Evolutionary conservation across 2,888 invertebrate genomes (phyloP).

Genomic region (Elmis aenea): DNA sequence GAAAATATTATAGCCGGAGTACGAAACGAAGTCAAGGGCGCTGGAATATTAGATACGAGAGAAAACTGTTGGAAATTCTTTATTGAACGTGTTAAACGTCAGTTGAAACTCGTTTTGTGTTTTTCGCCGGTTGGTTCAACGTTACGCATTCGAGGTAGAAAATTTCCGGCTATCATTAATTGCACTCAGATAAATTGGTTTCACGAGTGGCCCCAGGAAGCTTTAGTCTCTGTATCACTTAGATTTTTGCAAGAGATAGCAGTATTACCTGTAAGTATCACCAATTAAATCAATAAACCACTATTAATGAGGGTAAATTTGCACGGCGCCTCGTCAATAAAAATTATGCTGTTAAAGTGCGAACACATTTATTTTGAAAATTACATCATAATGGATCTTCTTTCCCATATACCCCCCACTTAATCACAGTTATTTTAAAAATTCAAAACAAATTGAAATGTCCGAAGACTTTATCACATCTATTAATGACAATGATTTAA

Average conservation of each 20-base stretch:
- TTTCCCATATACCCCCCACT: no score
- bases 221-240: constrained; percentile 87
- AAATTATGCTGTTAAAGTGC: no score
- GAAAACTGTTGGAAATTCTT: constrained; percentile 99
- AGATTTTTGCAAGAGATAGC: constrained; percentile 78
- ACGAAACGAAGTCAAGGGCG: constrained; percentile 69
- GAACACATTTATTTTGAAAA: no score
- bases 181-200: constrained; percentile 97
- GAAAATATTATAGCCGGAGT: constrained; percentile 90
- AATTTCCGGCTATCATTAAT: constrained; percentile 94
- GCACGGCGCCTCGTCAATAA: no score
- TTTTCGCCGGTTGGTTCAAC: constrained; percentile 97
- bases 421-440: no score
- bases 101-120: constrained; percentile 88
- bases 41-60: constrained; percentile 84
- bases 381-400: no score
- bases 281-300: no score
- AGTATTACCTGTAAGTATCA: constrained; percentile 67
- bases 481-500: no score
- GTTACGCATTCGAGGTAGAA: constrained; percentile 82
- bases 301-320: no score
- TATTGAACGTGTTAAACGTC: constrained; percentile 88
- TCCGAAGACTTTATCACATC: no score
- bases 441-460: no score
- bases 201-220: constrained; percentile 98